phyloP scores from a whole-genome alignment of 2,797 vertebrate species.

The Enteromius anoplus region DNA sequence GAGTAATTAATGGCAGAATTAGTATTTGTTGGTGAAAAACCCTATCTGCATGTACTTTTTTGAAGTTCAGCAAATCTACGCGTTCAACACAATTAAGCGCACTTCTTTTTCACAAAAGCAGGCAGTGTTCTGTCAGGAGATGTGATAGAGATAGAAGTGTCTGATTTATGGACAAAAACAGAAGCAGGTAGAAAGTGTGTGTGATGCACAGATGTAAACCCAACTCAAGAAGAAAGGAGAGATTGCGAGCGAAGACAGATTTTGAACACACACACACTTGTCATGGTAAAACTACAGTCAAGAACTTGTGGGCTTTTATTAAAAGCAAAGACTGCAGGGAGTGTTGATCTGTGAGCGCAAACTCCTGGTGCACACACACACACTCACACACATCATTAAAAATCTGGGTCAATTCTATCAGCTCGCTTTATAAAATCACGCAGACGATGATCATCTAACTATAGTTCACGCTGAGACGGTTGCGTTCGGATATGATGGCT shows the following conservation, averaged over 20 bases:
- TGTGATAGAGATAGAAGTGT: constrained; percentile 3
- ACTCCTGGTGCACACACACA: constrained; percentile 5
- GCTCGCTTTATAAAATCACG: constrained; percentile 26
- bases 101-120: neutral
- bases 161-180: neutral
- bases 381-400: constrained; percentile 37
- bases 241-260: neutral
- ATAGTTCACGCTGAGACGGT: neutral
- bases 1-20: neutral
- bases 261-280: neutral
- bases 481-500: constrained; percentile 7
- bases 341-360: constrained; percentile 21
- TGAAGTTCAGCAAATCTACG: neutral
- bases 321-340: constrained; percentile 41
- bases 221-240: neutral
- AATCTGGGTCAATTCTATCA: constrained; percentile 48
- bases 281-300: constrained; percentile 32
- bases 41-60: neutral
- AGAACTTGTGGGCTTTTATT: constrained; percentile 21
- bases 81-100: neutral
- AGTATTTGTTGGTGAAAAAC: neutral
- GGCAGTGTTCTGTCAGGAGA: neutral
- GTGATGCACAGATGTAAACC: neutral
- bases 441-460: constrained; percentile 20
- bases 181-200: neutral